Evolutionary conservation across 2,888 invertebrate genomes (phyloP), one percentile per base, ranked within the genome.

Genomic region (Trachelus tabidus): DNA sequence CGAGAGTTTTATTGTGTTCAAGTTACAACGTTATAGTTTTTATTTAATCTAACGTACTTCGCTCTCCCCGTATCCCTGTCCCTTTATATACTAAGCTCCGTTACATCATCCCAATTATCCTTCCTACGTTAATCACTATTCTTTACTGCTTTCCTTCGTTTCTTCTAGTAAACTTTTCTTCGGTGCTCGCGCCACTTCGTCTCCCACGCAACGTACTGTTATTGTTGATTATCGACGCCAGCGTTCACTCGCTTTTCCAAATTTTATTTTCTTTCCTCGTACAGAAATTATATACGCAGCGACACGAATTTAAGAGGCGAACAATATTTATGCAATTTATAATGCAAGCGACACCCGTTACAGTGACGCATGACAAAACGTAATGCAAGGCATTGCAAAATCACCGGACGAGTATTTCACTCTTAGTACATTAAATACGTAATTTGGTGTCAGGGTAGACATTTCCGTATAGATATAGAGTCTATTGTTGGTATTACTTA

Each of bases 371-470:
- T 56, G 56, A 15, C 37, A 9, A 56, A 56, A 56, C 1, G 23
- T 9, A 56, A 56, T 23, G 56, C 23, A 2, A 56, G 23, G 23
- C 23, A 56, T 56, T 56, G 23, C 71, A 71, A 11, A 78, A n/a
- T 78, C 86, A 88, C 92, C 91, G 92, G 92, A 93, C 92, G 93
- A 93, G 93, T 93, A 93, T 91, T 90, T 92, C 92, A 93, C 93
- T 93, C 93, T 92, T 93, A 93, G 95, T 95, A 95, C 95, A 95
- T 95, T 94, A 96, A 91, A 91, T 96, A 96, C 96, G 96, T 96
- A 96, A 96, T 95, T 95, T 95, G 95, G 94, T 95, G 95, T 95
- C 96, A 96, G 96, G 96, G 96, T 96, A 94, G 94, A 93, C 91
- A 87, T 92, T 89, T 90, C 85, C 86, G 84, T 77, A 80, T 91